Evolutionary conservation across 2,888 invertebrate species (phyloP), one percentile per base, ranked within the genome.

Genomic region (Pyrocoelia pectoralis): DNA sequence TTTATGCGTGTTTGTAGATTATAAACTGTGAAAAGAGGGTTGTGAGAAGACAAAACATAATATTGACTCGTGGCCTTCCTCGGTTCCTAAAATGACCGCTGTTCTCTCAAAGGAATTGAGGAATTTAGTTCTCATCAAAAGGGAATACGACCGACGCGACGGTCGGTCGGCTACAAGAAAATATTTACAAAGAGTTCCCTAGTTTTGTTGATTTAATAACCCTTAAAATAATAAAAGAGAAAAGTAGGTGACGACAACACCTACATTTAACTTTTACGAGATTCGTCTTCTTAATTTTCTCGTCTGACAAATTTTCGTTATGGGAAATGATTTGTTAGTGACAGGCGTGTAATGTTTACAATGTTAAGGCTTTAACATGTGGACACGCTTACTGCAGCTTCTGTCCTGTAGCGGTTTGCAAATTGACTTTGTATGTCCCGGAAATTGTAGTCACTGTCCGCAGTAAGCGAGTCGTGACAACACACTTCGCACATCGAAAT

Each of bases 371-470:
- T 14, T 50, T 56, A 65, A 60, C 65, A 61, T 56, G 56, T 55
- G 58, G 65, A 65, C 65, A 65, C 65, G 65, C 65, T 61, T 57
- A 56, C 56, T 61, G 65, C 48, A 61, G 61, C 61, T 61, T 53
- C 65, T 52, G 65, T 61, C 65, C 53, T 65, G 54, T 56, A 60
- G 40, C 43, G 52, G 62, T 60, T 62, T 54, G 67, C 77, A 79
- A 79, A 79, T 79, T 78, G 79, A 79, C 77, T 79, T 79, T 78
- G 75, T 77, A 71, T 79, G 78, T 79, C 76, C 77, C 78, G 79
- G 79, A 79, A 78, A 77, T 78, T 76, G 78, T 77, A 70, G 73
- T 75, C 75, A 75, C 74, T 74, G 59, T 58, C 61, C 54, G 61
- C 68, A 63, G 73, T 72, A 72, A 73, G 72, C 71, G 69, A 70